Evolutionary conservation across 2,113 vertebrate genomes (phyloP).

Genomic region (Caranx ignobilis): DNA sequence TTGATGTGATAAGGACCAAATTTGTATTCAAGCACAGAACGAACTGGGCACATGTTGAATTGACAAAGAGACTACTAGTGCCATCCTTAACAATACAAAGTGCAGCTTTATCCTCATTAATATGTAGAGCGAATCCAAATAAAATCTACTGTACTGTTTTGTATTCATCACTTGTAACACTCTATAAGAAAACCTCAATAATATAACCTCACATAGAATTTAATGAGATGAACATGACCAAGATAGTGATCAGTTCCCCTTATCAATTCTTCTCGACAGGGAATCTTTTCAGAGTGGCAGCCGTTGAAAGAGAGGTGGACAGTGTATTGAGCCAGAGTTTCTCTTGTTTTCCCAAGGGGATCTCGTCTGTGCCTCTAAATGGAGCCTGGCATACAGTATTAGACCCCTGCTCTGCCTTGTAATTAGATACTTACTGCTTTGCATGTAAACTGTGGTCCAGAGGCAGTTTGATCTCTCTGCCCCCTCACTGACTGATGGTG

Average conservation of each 20-base stretch:
- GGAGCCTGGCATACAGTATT: conserved; percentile 43
- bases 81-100: not conserved
- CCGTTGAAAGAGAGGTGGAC: conserved; percentile 30
- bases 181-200: not conserved
- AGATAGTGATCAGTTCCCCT: not conserved
- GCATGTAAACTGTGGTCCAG: conserved; percentile 49
- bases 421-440: conserved; percentile 64
- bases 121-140: not conserved
- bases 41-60: not conserved
- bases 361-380: conserved; percentile 31
- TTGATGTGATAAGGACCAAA: not conserved
- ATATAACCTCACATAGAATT: not conserved
- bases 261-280: conserved; percentile 34
- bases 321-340: conserved; percentile 40
- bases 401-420: conserved; percentile 40
- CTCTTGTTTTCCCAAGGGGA: conserved; percentile 51
- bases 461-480: conserved; percentile 39
- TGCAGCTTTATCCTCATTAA: not conserved
- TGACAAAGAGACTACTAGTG: not conserved
- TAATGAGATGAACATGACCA: conserved; percentile 1
- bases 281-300: conserved; percentile 41
- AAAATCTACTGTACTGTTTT: not conserved
- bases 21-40: not conserved
- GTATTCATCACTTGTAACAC: not conserved
- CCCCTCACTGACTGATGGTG: conserved; percentile 23